These are phyloP conservation scores for Peromyscus melanophrys DNA, from an alignment of 2,797 vertebrate species.

Conservation along the genomic window DNA sequence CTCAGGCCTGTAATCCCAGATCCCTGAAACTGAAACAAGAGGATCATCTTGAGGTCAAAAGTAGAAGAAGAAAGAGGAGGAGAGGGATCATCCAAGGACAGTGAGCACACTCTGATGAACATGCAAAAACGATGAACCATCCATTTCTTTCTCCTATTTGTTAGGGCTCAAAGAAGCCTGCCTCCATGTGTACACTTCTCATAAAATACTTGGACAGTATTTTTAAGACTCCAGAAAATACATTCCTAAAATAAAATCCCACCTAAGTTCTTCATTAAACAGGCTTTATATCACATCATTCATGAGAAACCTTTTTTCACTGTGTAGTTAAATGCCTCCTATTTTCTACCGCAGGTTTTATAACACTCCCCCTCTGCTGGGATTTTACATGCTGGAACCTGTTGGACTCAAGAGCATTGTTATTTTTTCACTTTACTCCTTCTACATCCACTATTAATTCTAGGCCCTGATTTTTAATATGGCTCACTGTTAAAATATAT, in stretches of 20 bases:
- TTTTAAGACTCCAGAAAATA: slow-evolving; percentile 64
- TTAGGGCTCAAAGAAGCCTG: neutral
- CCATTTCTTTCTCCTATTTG: neutral
- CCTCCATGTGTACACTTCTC: neutral
- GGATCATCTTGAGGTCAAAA: neutral
- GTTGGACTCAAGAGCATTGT: neutral
- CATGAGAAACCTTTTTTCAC: neutral
- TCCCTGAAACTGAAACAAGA: neutral
- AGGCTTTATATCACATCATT: neutral
- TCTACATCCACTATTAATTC: slow-evolving; percentile 47
- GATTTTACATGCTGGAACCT: neutral
- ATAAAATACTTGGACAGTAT: neutral
- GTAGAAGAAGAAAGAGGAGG: neutral
- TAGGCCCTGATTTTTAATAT: slow-evolving; percentile 64
- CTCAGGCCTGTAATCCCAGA: neutral
- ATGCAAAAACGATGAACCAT: neutral
- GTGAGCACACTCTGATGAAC: neutral
- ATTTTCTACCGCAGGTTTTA: slow-evolving; percentile 26
- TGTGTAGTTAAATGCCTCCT: slow-evolving; percentile 15
- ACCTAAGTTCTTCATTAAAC: slow-evolving; percentile 40
- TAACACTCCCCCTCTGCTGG: neutral
- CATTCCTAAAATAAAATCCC: slow-evolving; percentile 3
- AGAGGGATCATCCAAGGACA: neutral
- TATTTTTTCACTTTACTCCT: slow-evolving; percentile 40
- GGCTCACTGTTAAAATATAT: slow-evolving; percentile 53